Evolutionary conservation across 2,888 invertebrate species (phyloP), one percentile per base, ranked within the genome.

Genomic region (Panopea generosa): DNA sequence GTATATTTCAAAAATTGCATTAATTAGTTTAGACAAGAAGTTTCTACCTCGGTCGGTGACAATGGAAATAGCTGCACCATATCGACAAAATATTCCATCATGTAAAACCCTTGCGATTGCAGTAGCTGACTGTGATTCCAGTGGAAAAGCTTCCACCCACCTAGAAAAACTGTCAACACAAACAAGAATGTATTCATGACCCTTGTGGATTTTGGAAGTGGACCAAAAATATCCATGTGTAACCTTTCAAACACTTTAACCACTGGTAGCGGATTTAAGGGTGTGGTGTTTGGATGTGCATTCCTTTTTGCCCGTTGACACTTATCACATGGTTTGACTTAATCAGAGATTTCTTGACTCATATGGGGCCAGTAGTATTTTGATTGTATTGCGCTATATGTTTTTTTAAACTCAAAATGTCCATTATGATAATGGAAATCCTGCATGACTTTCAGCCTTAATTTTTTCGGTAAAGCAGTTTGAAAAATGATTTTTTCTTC

Each of bases 321-420:
- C 11, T 22, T 70, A 20, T 78, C 66, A 71, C 81, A 83, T 24
- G 76, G 61, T 29, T 52, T 69, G 1, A 82, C 38, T 40, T 68
- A 71, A 20, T 69, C 24, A 24, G 27, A 1, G 1, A 77, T 66
- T 1, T 83, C 66, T 24, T 59, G 29, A 50, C 52, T 53, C 74
- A 81, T 73, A 16, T 47, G 52, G n/a, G 74, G 76, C 83, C 80
- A 83, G 33, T 66, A 80, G n/a, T 75, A 70, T n/a, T 61, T 67
- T 20, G 38, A 38, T 27, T 61, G 55, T 27, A 73, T 73, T 14
- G 61, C 47, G 9, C 18, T n/a, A 45, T 22, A 53, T 2, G 38
- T 45, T 14, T 60, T 59, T 11, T 72, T 60, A 22, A 22, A 11
- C 4, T 65, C 72, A 33, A 65, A 65, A 53, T 72, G 72, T 1